Evolutionary conservation across 1,140 invertebrate species (phyloP).

Genomic region (Mactra quadrangularis): DNA sequence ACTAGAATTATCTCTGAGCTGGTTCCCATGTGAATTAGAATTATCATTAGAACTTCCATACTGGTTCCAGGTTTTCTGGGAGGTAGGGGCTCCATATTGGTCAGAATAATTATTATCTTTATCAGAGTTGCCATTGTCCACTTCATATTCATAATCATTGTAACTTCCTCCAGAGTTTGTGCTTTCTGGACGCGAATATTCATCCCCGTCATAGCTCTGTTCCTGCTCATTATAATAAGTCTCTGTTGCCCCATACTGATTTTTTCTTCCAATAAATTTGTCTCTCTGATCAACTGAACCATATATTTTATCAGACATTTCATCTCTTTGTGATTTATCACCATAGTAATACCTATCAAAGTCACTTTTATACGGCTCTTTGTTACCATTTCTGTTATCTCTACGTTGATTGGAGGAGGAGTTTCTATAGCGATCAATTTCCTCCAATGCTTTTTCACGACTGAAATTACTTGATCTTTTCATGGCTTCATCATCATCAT

Average conservation of each 20-base stretch:
- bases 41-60: too few relatives aligned
- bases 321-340: conserved; percentile 2
- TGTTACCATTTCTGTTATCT: not conserved
- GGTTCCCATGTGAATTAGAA: too few relatives aligned
- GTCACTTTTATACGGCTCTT: conserved; percentile 28
- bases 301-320: conserved; percentile 9
- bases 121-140: too few relatives aligned
- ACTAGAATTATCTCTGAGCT: too few relatives aligned
- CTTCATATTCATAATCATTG: too few relatives aligned
- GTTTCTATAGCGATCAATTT: conserved; percentile 35
- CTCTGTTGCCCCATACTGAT: not conserved
- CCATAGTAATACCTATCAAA: conserved; percentile 39
- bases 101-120: too few relatives aligned
- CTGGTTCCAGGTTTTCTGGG: too few relatives aligned
- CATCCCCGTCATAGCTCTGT: not conserved
- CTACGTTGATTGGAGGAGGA: not conserved
- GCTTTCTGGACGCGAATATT: not conserved
- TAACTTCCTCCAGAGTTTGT: too few relatives aligned
- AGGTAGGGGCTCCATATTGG: too few relatives aligned
- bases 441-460: conserved; percentile 28
- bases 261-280: not conserved
- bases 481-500: conserved; percentile 2
- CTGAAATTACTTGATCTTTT: not conserved
- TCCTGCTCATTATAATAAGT: not conserved
- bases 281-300: not conserved